Evolutionary conservation across 2,888 invertebrate genomes (phyloP), one percentile per base, ranked within the genome.

Genomic region (Leptothorax acervorum): DNA sequence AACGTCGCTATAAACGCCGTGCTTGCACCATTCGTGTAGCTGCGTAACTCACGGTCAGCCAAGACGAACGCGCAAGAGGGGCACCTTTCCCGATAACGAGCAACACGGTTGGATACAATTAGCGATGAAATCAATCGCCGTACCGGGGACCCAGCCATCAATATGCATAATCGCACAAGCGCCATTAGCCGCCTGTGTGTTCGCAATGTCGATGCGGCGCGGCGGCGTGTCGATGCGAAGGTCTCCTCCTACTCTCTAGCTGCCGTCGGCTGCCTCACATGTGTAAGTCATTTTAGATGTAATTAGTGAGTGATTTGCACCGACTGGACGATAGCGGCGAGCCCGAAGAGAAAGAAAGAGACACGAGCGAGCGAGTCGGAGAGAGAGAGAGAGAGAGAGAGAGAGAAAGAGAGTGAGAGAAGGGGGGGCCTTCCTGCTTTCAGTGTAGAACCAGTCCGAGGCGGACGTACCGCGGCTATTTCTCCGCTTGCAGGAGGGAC

Each of bases 291-390:
- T 88, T 91, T 91, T 91, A 90, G 88, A 91, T 89, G 91, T 90
- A 93, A 93, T 93, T 93, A 92, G 89, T 90, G 82, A 90, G 87
- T 89, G 89, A 93, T 92, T 91, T 92, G 87, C 89, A 88, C 86
- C 76, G 90, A 87, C 82, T 87, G 87, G 45, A 89, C 79, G 90
- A 92, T 89, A 89, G 74, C 76, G 75, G 71, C n/a, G 39, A 55
- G 48, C 23, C 35, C n/a, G 35, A 45, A 35, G 53, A 55, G 51
- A 63, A 45, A 66, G 51, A 65, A n/a, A 28, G 68, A 65, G 68
- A 66, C 45, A 51, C 15, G 28, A 51, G n/a, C 12, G 31, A 48
- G 35, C 66, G 81, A 51, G 48, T 42, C 45, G 23, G 15, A 35
- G 60, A 82, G 73, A 55, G 23, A 23, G 23, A 23, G 0, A 23